phyloP scores from a whole-genome alignment of 2,888 invertebrate genomes.

The Proisotoma minuta region DNA sequence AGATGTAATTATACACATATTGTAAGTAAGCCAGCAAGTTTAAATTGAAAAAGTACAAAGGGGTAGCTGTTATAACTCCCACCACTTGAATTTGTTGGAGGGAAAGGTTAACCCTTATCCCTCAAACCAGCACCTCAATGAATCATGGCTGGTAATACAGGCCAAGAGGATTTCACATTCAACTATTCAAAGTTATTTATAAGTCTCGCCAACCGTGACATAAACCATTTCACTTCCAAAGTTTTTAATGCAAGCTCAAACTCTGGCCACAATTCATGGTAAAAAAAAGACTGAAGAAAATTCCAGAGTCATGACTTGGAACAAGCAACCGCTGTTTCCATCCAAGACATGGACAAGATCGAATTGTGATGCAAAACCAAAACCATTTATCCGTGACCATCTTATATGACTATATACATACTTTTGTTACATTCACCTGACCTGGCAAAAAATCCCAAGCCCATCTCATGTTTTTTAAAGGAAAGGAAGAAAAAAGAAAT shows the following conservation, averaged over 20 bases:
- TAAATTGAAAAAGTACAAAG: no score
- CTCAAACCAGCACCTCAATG: no score
- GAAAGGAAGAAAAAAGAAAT: no score
- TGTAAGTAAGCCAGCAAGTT: no score
- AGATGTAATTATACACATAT: no score
- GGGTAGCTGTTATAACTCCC: no score
- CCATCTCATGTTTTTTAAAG: not conserved
- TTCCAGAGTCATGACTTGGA: not conserved
- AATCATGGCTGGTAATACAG: no score
- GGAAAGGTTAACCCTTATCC: no score
- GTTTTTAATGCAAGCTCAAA: not conserved
- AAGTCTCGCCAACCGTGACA: not conserved
- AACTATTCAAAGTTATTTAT: not conserved
- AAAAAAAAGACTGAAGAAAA: not conserved
- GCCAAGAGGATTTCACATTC: not conserved
- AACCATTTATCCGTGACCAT: constrained; percentile 6
- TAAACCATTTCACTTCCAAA: not conserved
- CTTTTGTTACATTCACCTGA: no score
- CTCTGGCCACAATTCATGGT: not conserved
- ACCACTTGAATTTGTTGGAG: no score
- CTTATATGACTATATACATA: no score
- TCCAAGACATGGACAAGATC: not conserved
- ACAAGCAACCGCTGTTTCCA: not conserved
- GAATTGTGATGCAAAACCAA: constrained; percentile 8
- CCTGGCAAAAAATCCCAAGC: not conserved